phyloP scores from a whole-genome alignment of 2,888 invertebrate genomes.

The Himalopsyche tibetana region DNA sequence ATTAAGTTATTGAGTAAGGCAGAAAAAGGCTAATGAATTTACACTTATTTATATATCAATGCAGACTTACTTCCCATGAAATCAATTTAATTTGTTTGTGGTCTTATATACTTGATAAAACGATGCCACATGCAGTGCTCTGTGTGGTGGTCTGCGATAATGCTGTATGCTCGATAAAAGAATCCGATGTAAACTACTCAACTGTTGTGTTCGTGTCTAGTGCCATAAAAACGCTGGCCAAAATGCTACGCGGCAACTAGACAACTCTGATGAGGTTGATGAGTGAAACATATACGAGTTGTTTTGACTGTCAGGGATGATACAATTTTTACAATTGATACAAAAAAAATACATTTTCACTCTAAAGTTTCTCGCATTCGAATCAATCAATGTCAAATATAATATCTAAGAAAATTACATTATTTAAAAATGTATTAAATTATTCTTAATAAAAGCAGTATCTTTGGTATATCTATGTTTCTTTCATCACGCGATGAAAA shows the following conservation, averaged over 20 bases:
- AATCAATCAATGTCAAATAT: neutral
- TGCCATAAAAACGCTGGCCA: neutral
- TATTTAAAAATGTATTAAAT: conserved; percentile 45
- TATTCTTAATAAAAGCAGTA: conserved; percentile 63
- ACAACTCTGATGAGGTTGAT: neutral
- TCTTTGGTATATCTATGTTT: conserved; percentile 64
- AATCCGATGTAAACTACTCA: no score
- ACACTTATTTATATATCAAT: neutral
- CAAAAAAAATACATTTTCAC: neutral
- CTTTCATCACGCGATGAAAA: conserved; percentile 46
- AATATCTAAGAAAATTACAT: conserved; percentile 29
- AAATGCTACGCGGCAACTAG: neutral
- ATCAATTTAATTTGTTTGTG: no score
- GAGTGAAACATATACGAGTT: neutral
- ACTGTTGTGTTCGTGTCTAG: neutral
- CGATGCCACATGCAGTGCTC: no score
- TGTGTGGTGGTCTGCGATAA: no score
- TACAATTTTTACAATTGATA: neutral
- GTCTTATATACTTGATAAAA: no score
- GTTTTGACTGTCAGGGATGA: neutral
- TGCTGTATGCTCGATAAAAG: no score
- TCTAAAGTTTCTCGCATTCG: neutral
- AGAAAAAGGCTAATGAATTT: conserved; percentile 34
- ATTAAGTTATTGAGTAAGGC: conserved; percentile 1
- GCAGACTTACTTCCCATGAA: neutral